Evolutionary conservation across 2,113 vertebrate genomes (phyloP).

Genomic region (Geococcyx californianus): DNA sequence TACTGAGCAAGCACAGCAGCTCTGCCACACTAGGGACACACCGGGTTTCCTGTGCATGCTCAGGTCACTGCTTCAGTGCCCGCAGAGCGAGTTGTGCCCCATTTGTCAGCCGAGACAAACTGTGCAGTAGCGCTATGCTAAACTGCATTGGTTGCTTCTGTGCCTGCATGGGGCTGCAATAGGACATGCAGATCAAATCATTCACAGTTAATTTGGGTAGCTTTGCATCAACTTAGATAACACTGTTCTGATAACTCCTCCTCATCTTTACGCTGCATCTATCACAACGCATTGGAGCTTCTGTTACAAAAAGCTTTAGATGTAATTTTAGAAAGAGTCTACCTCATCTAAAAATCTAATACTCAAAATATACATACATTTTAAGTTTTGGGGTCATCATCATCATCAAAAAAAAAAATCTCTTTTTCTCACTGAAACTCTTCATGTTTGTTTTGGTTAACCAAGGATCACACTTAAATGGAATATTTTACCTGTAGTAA

Average conservation of each 20-base stretch:
- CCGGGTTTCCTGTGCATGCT: accelerated
- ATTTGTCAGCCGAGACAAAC: background rate
- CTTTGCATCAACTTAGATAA: background rate
- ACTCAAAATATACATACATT: background rate
- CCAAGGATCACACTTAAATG: background rate
- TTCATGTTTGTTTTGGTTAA: slow-evolving; percentile 38
- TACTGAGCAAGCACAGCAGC: background rate
- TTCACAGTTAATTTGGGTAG: background rate
- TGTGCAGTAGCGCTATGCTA: background rate
- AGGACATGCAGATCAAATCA: background rate
- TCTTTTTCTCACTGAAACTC: background rate
- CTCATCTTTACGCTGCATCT: background rate
- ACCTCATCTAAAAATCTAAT: background rate
- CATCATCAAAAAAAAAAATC: background rate
- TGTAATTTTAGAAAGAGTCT: background rate
- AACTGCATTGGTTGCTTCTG: background rate
- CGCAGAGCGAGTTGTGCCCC: background rate
- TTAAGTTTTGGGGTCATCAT: background rate
- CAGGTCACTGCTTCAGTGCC: background rate
- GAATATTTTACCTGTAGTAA: slow-evolving; percentile 22
- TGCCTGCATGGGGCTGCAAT: background rate
- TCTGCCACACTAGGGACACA: background rate
- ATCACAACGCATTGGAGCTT: background rate
- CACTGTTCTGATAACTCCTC: background rate
- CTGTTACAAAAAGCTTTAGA: background rate